phyloP scores from a whole-genome alignment of 2,113 vertebrate species.

The Xiphophorus hellerii region DNA sequence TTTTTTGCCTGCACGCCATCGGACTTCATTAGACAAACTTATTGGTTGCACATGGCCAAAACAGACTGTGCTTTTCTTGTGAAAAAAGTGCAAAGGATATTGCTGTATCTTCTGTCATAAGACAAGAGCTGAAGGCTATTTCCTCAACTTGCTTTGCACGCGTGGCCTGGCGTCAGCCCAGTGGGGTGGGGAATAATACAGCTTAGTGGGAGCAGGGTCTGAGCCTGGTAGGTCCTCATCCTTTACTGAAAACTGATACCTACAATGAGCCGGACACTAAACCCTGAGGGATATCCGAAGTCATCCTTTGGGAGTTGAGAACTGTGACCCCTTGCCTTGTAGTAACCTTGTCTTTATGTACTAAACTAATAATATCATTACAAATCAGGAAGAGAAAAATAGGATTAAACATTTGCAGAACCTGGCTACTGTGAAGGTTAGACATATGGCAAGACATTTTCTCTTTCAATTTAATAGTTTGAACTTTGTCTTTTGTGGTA shows the following conservation, averaged over 20 bases:
- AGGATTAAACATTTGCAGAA: slow-evolving; percentile 36
- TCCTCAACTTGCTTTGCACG: slow-evolving; percentile 78
- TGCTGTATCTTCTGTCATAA: slow-evolving; percentile 76
- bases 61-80: slow-evolving; percentile 77
- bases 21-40: slow-evolving; percentile 81
- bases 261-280: slow-evolving; percentile 54
- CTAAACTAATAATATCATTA: slow-evolving; percentile 54
- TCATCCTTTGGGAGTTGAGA: slow-evolving; percentile 66
- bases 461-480: no score
- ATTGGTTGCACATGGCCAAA: slow-evolving; percentile 85
- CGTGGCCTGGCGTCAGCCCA: slow-evolving; percentile 79
- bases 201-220: slow-evolving; percentile 58
- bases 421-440: slow-evolving; percentile 11
- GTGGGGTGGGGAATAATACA: slow-evolving; percentile 69
- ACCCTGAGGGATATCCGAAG: slow-evolving; percentile 59
- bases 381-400: slow-evolving; percentile 16
- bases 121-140: slow-evolving; percentile 74
- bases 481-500: no score
- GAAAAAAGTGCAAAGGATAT: slow-evolving; percentile 85
- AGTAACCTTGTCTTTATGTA: slow-evolving; percentile 62
- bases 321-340: slow-evolving; percentile 54
- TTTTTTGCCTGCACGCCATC: slow-evolving; percentile 68
- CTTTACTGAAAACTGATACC: slow-evolving; percentile 67
- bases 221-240: slow-evolving; percentile 55
- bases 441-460: no score